phyloP scores from a whole-genome alignment of 2,888 invertebrate genomes.

The Mesochorus sp. region DNA sequence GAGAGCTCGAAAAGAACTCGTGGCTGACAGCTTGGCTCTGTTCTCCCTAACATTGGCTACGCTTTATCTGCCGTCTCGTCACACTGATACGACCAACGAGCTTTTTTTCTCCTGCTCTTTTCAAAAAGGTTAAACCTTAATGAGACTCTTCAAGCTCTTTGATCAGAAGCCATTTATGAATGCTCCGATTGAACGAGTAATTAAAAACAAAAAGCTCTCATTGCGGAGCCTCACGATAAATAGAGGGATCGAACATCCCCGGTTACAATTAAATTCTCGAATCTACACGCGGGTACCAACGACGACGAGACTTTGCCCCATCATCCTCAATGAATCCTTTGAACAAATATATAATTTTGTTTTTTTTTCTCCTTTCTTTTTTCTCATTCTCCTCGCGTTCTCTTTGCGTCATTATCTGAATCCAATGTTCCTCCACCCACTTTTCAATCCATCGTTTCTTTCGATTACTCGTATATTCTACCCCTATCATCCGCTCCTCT shows the following conservation, averaged over 20 bases:
- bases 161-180: no score
- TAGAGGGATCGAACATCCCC: neutral
- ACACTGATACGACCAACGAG: no score
- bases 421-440: neutral
- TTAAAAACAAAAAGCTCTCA: no score
- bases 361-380: neutral
- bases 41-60: no score
- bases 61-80: no score
- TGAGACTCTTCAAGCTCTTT: no score
- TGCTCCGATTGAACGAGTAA: no score
- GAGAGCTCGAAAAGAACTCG: no score
- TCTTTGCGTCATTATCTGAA: slow-evolving; percentile 9
- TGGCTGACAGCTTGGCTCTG: no score
- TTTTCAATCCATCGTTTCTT: slow-evolving; percentile 35
- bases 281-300: neutral
- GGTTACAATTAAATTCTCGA: slow-evolving; percentile 16
- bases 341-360: slow-evolving; percentile 27
- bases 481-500: neutral
- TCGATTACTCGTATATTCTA: slow-evolving; percentile 16
- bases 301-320: slow-evolving; percentile 14
- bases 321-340: slow-evolving; percentile 30
- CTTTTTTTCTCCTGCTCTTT: no score
- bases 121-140: no score
- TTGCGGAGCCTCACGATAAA: neutral
- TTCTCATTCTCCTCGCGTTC: neutral